Evolutionary conservation across 2,888 invertebrate genomes (phyloP).

Genomic region (Drosophila emarginata): DNA sequence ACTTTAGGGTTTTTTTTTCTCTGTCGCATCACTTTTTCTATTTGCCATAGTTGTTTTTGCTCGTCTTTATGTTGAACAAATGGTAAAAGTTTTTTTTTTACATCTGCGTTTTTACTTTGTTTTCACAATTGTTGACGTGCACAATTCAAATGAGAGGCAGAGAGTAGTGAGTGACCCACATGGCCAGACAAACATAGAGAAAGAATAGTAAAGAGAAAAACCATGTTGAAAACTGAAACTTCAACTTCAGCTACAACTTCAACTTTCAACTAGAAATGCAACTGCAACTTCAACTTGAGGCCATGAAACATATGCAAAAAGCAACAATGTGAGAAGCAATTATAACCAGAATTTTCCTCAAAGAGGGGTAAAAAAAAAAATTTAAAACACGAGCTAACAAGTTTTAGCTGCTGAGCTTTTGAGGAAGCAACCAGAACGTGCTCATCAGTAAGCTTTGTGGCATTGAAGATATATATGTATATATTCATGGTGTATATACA

Average conservation of each 20-base stretch:
- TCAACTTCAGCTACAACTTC: slow-evolving; percentile 1
- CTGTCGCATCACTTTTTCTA: slow-evolving; percentile 18
- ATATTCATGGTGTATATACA: neutral
- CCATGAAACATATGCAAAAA: slow-evolving; percentile 8
- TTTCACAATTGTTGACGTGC: slow-evolving; percentile 75
- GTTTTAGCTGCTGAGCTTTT: slow-evolving; percentile 1
- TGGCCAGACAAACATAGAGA: slow-evolving; percentile 11
- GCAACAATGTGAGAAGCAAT: slow-evolving; percentile 37
- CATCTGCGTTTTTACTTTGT: slow-evolving; percentile 54
- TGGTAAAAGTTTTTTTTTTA: slow-evolving; percentile 63
- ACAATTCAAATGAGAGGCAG: slow-evolving; percentile 71
- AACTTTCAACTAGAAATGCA: neutral
- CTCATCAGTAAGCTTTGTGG: slow-evolving; percentile 10
- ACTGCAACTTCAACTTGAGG: slow-evolving; percentile 5
- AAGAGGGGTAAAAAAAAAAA: slow-evolving; percentile 40
- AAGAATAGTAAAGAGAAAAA: slow-evolving; percentile 2
- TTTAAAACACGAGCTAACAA: slow-evolving; percentile 20
- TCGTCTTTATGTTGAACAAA: slow-evolving; percentile 50
- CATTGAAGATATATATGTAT: neutral
- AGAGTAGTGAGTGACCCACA: slow-evolving; percentile 47
- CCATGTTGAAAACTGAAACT: slow-evolving; percentile 4
- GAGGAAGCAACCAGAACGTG: slow-evolving; percentile 6
- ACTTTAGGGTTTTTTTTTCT: neutral
- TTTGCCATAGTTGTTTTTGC: slow-evolving; percentile 30
- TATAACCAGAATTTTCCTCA: slow-evolving; percentile 52